Base-by-base conservation (phyloP, 2,888 invertebrate genomes). In the Eumacrocentrus americanus region DNA sequence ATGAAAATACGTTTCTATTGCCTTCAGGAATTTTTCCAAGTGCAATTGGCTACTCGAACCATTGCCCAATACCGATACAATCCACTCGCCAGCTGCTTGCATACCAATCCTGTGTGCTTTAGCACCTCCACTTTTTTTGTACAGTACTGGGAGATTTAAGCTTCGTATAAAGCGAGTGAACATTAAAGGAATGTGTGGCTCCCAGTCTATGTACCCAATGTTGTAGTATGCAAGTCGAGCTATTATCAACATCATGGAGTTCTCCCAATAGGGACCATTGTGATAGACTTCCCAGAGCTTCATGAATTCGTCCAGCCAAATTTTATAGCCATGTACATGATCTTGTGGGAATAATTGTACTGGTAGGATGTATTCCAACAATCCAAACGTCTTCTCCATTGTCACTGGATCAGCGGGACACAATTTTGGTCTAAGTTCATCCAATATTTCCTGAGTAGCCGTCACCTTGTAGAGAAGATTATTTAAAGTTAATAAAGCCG, bases 181-280 rank as follows among this genome's bases (percentile, higher is more conserved):
- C 87, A 92, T 89, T 57, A 87, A 81, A 0, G 94, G 89, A 53
- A 94, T 85, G 74, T 94, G 86, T 0, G 92, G 91, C 63, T 89
- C 88, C 95, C 95, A 97, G 78, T 97, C 89, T 42, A 96, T 88
- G 54, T 89, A 88, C 0, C 95, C 95, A 54, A 92, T 89, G 78
- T 90, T 92, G 68, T 86, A 83, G 68, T 84, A 84, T 0, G 92
- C 90, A 46, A 93, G 81, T 46, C 89, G 85, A 0, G 92, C 85
- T 79, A 95, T 89, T 46, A 95, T 81, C 72, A 85, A 84, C 81
- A 93, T 86, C 72, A 92, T 82, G 63, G 88, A 86, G 69, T 82
- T 81, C 81, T 89, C 89, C 84, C 91, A 92, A 25, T 83, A 81
- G 2, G 87, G 87, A 1, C 87, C 85, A 75, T 91, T 92, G 72